These are phyloP conservation scores for Heliconius nattereri DNA, from an alignment of 1,140 invertebrate genomes.

Conservation along the genomic window DNA sequence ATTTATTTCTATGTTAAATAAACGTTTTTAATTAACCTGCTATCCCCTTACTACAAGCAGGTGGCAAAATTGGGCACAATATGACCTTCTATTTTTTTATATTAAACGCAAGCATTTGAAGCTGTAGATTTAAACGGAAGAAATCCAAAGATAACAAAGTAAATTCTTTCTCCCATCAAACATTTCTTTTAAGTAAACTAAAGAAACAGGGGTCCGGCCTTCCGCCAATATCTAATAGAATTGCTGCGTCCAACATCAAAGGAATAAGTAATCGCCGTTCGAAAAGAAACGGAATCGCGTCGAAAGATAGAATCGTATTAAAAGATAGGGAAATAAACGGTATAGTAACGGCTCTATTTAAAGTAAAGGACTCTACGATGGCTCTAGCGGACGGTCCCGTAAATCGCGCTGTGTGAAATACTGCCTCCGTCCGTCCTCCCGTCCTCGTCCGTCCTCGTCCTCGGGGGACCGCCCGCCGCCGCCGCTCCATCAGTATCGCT, in stretches of 20 bases:
- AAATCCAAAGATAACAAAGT: constrained; percentile 23
- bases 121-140: neutral
- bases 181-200: constrained; percentile 37
- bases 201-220: constrained; percentile 31
- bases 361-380: constrained; percentile 34
- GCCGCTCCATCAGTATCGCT: constrained; percentile 26
- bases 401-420: constrained; percentile 55
- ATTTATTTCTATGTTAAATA: too few species aligned
- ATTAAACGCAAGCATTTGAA: neutral
- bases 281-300: constrained; percentile 50
- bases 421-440: constrained; percentile 36
- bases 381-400: constrained; percentile 38
- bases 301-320: constrained; percentile 68
- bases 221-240: constrained; percentile 32
- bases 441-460: too few species aligned
- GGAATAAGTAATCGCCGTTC: constrained; percentile 45
- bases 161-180: constrained; percentile 30
- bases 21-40: too few species aligned
- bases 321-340: constrained; percentile 57
- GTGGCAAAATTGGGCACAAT: too few species aligned
- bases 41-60: too few species aligned
- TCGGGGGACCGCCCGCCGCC: constrained; percentile 46
- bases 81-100: neutral
- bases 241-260: constrained; percentile 47
- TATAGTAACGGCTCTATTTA: constrained; percentile 35